Evolutionary conservation across 2,888 invertebrate species (phyloP), one percentile per base, ranked within the genome.

Genomic region (Diploptera punctata): DNA sequence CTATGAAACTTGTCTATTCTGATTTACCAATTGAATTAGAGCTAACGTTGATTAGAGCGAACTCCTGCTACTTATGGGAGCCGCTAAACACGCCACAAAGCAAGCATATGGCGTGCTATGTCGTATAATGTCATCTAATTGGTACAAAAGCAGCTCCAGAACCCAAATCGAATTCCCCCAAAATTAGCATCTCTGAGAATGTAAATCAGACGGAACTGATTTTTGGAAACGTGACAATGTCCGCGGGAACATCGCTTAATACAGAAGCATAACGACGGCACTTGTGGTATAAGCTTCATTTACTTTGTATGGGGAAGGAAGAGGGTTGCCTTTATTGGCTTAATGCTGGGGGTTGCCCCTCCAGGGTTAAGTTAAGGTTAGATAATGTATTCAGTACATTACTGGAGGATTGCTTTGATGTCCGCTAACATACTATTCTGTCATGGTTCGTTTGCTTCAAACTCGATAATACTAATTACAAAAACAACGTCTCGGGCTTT

Each of bases 31-130:
- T 67, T 67, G 33, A 67, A 67, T 67, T 67, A 67, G n/a, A 19
- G 13, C 44, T 72, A 44, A 61, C 68, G 72, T 72, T 72, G 72
- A 72, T 72, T 72, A 72, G 68, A 68, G 44, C 61, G 49, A 72
- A 60, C 72, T 72, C 26, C 57, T 9, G 57, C 29, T 57, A 57
- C 65, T 65, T 62, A 57, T 57, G 57, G 57, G 57, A 57, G n/a
- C 57, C 57, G 57, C 57, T 57, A 52, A 52, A 52, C 52, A 52
- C 47, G 52, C 19, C 52, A 52, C 52, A 52, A 57, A 57, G 57
- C 57, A n/a, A 29, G 26, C 57, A 57, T 57, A 57, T 57, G 57
- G 57, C 57, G 57, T 57, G 57, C 57, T 57, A 26, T 57, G 31
- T 57, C 57, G 57, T 57, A 57, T 57, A 57, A 57, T 57, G 57